Evolutionary conservation across 2,888 invertebrate species (phyloP), one percentile per base, ranked within the genome.

Genomic region (Chelonus formosanus): DNA sequence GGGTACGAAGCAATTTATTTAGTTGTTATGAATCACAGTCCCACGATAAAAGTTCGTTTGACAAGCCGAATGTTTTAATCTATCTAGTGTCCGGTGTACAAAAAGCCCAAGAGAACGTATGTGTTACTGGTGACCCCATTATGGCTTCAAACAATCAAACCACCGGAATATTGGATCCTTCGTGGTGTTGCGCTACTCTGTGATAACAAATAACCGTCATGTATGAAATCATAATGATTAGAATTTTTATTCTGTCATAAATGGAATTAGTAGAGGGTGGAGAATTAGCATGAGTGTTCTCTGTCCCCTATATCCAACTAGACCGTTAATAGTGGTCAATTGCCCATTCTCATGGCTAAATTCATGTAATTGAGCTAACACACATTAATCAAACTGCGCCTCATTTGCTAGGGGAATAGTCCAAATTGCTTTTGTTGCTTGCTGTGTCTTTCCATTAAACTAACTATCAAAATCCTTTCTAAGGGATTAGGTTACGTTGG

Each of bases 111-210:
- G 78, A 88, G 98, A 72, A 97, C 97, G 0, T 97, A 98, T 85
- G 90, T 92, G 63, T 97, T 97, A 81, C 98, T 97, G 85, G 96
- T 98, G 57, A 95, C 96, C 1, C 95, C 96, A 1, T 94, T 96
- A 69, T 96, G 96, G 85, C 94, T 98, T 79, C 96, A 96, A 86
- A 95, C 92, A 0, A 95, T 96, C 82, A 93, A 93, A 78, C 94
- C 92, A 85, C 94, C 97, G 2, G 89, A 95, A 66, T 97, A 97
- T 84, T 98, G 98, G 98, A 94, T 96, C 0, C 85, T 98, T 61
- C 87, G 98, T 73, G 97, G 97, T 3, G 97, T 98, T n/a, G 98
- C 96, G 0, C 86, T 98, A 8, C 88, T 98, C 62, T 98, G 97
- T 85, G 98, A 98, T 86, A 97, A 96, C 74, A 98, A 98, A 86